A percentile compares a stretch with the other conserved stretches of the same genome.
Evolutionary conservation across 2,797 vertebrate species (phyloP).

Genomic region (Halcyon smyrnensis): DNA sequence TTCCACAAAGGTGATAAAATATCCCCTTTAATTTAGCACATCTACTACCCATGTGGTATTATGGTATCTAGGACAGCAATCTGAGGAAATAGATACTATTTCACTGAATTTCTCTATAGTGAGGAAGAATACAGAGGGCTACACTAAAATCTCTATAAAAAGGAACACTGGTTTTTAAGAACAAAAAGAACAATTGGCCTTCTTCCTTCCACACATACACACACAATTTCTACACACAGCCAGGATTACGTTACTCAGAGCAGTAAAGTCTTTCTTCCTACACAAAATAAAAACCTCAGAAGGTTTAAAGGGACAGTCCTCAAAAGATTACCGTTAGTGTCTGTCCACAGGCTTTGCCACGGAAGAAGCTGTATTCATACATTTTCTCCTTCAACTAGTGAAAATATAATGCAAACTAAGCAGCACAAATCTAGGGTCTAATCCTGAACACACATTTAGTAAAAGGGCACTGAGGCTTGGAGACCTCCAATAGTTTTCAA

Average conservation of each 20-base stretch:
- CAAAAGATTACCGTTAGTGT: neutral
- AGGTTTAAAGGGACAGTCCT: neutral
- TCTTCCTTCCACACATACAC: neutral
- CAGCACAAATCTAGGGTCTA: neutral
- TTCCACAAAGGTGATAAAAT: conserved; percentile 62
- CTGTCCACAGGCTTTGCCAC: neutral
- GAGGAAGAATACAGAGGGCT: conserved; percentile 27
- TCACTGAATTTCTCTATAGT: conserved; percentile 22
- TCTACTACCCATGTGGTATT: conserved; percentile 40
- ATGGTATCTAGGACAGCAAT: conserved; percentile 30
- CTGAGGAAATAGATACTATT: conserved; percentile 46
- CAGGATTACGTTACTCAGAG: neutral
- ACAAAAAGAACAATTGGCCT: conserved; percentile 33
- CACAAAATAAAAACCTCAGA: neutral
- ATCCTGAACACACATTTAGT: neutral
- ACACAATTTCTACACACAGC: neutral
- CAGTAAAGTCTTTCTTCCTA: neutral
- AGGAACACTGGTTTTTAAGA: conserved; percentile 1
- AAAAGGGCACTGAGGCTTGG: neutral
- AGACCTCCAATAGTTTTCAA: neutral
- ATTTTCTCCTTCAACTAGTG: neutral
- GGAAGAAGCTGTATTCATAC: neutral
- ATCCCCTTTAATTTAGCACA: conserved; percentile 32
- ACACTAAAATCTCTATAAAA: conserved; percentile 46
- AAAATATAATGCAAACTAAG: neutral